phyloP scores from a whole-genome alignment of 2,797 vertebrate genomes.

The Sardinella longiceps region DNA sequence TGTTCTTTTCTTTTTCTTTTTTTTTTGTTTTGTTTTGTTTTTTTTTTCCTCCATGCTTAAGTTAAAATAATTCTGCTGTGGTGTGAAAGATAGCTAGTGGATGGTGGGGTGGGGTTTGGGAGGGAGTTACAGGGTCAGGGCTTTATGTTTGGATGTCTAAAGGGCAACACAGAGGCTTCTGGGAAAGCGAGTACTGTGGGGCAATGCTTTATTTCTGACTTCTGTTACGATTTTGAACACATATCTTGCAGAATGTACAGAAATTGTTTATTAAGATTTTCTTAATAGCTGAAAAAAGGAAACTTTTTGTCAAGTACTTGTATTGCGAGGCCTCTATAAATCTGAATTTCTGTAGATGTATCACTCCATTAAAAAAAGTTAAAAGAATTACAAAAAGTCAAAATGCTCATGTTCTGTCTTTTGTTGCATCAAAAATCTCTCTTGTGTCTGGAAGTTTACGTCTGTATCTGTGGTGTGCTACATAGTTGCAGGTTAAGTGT shows the following conservation, averaged over 20 bases:
- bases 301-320: slow-evolving; percentile 68
- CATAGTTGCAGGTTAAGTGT: too few species aligned
- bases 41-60: slow-evolving; percentile 42
- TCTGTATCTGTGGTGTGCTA: too few species aligned
- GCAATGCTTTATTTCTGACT: slow-evolving; percentile 64
- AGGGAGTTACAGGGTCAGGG: slow-evolving; percentile 18
- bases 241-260: slow-evolving; percentile 78
- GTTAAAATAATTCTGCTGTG: slow-evolving; percentile 50
- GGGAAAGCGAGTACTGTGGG: slow-evolving; percentile 38
- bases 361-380: slow-evolving; percentile 73
- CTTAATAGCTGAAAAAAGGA: slow-evolving; percentile 62
- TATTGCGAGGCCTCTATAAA: slow-evolving; percentile 75
- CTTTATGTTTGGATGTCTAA: slow-evolving; percentile 23
- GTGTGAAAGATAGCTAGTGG: slow-evolving; percentile 34
- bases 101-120: slow-evolving; percentile 34
- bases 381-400: slow-evolving; percentile 54
- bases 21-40: slow-evolving; percentile 37
- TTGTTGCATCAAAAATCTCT: neutral
- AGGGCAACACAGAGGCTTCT: slow-evolving; percentile 20
- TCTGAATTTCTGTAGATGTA: slow-evolving; percentile 74
- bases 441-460: too few species aligned
- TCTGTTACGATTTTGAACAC: slow-evolving; percentile 66
- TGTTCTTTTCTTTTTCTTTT: slow-evolving; percentile 35
- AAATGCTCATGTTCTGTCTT: slow-evolving; percentile 47
- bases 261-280: slow-evolving; percentile 63